A percentile compares a stretch with the other conserved stretches of the same genome.
phyloP scores from a whole-genome alignment of 2,797 vertebrate genomes.

The Cercopithecus mitis region DNA sequence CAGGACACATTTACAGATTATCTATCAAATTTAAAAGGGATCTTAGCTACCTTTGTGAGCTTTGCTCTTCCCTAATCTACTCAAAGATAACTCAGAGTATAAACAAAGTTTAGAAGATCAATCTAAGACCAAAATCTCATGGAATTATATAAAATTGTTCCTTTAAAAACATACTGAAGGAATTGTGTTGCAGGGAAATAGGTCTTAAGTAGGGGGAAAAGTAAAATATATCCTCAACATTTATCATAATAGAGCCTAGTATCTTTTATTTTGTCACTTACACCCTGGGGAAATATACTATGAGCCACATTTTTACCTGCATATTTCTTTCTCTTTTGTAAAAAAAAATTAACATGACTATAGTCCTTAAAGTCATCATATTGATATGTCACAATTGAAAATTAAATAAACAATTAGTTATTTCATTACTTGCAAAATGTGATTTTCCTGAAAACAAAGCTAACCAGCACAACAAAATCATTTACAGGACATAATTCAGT shows the following conservation, averaged over 20 bases:
- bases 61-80: neutral
- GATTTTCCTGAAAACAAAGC: constrained; percentile 27
- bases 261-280: constrained; percentile 60
- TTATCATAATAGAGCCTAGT: constrained; percentile 56
- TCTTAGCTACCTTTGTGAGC: neutral
- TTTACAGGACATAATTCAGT: neutral
- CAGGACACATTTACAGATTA: neutral
- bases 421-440: constrained; percentile 10
- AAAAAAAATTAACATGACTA: constrained; percentile 5
- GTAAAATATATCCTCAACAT: constrained; percentile 39
- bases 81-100: neutral
- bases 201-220: neutral
- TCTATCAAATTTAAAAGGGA: neutral
- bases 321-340: neutral
- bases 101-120: constrained; percentile 17
- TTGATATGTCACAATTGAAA: neutral
- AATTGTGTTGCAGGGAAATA: constrained; percentile 29
- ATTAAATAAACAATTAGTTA: neutral
- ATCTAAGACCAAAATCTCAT: constrained; percentile 3
- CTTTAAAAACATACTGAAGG: neutral
- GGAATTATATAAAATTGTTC: neutral
- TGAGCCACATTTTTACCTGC: constrained; percentile 14
- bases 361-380: neutral
- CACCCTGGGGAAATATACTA: neutral
- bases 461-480: neutral